Evolutionary conservation across 2,888 invertebrate species (phyloP).

Genomic region (Cenopis cana): DNA sequence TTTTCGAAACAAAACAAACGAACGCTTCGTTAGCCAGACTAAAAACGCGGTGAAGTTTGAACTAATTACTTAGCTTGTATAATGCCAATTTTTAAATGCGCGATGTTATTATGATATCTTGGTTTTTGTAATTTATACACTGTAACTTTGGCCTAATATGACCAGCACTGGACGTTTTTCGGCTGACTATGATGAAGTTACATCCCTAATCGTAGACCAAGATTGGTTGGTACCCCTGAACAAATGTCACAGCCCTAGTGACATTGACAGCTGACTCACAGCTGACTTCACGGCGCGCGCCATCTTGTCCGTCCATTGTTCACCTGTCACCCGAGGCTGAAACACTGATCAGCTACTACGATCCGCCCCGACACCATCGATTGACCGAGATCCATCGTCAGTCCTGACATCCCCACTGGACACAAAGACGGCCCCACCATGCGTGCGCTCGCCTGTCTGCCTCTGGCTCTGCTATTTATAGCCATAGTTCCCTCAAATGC

Average conservation of each 20-base stretch:
- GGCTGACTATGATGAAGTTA: too few species aligned
- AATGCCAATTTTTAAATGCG: too few species aligned
- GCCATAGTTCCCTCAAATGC: conserved; percentile 38
- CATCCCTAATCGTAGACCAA: too few species aligned
- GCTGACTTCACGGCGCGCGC: conserved; percentile 40
- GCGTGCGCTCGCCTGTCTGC: conserved; percentile 37
- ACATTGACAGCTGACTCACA: conserved; percentile 32
- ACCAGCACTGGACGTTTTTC: too few species aligned
- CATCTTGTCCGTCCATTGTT: conserved; percentile 44
- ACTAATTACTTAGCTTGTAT: too few species aligned
- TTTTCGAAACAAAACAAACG: too few species aligned
- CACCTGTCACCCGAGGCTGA: conserved; percentile 29
- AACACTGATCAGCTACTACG: not conserved
- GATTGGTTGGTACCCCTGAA: conserved; percentile 9
- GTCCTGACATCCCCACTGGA: conserved; percentile 1
- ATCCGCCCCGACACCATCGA: conserved; percentile 33
- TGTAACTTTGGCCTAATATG: too few species aligned
- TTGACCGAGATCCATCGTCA: conserved; percentile 29
- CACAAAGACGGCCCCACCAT: conserved; percentile 40
- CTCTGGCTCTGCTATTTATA: conserved; percentile 48
- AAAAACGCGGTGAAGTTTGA: too few species aligned
- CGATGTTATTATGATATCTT: too few species aligned
- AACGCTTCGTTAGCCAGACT: too few species aligned
- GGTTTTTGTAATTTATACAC: too few species aligned
- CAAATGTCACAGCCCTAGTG: conserved; percentile 23